Percentiles rank a stretch among this genome's conserved stretches.
These are phyloP conservation scores for Agelas oroides DNA, from an alignment of 37 sponge, comb jelly and placozoan genomes.

Conservation along the genomic window DNA sequence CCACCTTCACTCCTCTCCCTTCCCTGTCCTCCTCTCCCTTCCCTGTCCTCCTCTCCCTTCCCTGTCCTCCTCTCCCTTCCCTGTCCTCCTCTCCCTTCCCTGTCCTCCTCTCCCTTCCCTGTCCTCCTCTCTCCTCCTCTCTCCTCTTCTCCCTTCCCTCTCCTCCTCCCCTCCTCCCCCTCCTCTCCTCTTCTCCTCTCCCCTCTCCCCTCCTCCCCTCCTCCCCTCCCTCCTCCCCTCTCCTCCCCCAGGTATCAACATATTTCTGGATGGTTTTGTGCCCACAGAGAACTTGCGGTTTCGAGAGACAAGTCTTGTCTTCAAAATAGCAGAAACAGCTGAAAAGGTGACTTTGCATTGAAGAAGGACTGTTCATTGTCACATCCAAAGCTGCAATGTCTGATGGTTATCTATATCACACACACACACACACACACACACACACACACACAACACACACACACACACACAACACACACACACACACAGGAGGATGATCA, in stretches of 20 bases:
- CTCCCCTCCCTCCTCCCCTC: no score
- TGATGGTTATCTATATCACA: no score
- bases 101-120: no score
- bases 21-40: no score
- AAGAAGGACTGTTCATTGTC: not conserved
- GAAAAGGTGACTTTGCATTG: conserved; percentile 64
- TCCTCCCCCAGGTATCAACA: conserved; percentile 86
- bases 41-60: no score
- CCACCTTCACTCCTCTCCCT: no score
- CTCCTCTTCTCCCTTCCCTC: not conserved
- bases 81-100: not conserved
- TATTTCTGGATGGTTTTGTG: conserved; percentile 98
- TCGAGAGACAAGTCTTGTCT: conserved; percentile 90
- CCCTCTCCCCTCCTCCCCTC: no score
- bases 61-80: not conserved
- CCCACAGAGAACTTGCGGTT: conserved; percentile 98
- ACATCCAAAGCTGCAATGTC: no score
- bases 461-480: no score
- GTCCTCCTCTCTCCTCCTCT: no score
- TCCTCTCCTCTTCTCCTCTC: not conserved
- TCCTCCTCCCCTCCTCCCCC: not conserved
- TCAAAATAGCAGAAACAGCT: conserved; percentile 96
- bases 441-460: no score
- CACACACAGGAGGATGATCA: conserved; percentile 81
- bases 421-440: no score